Percentiles rank a stretch among this genome's conserved stretches.
These are phyloP conservation scores for Spodoptera littoralis DNA, from an alignment of 2,888 invertebrate genomes.

Conservation along the genomic window DNA sequence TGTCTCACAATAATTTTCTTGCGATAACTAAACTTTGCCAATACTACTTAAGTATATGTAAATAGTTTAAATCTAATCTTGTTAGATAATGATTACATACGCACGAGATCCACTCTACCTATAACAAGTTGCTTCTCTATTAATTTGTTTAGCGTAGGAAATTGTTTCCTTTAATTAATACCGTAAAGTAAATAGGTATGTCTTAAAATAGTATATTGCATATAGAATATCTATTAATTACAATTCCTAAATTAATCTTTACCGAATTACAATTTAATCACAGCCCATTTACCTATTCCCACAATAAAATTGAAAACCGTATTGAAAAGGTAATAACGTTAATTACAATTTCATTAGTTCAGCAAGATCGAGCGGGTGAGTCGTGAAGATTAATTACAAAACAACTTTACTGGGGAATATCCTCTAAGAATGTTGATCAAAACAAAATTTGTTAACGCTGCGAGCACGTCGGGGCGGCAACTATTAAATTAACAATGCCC, in stretches of 20 bases:
- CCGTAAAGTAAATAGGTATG: too few species aligned
- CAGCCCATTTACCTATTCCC: constrained; percentile 9
- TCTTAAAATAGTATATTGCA: too few species aligned
- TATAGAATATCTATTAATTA: background rate
- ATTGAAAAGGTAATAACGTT: constrained; percentile 40
- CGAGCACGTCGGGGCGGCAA: constrained; percentile 45
- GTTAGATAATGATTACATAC: constrained; percentile 12
- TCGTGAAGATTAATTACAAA: constrained; percentile 61
- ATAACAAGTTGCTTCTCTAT: constrained; percentile 18
- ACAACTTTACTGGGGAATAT: constrained; percentile 52
- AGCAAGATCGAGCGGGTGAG: constrained; percentile 37
- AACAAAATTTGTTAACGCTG: constrained; percentile 57
- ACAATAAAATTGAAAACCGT: constrained; percentile 20
- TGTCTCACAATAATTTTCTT: constrained; percentile 24
- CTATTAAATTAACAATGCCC: constrained; percentile 62
- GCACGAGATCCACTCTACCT: constrained; percentile 1
- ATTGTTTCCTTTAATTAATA: constrained; percentile 3
- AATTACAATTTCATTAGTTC: constrained; percentile 46
- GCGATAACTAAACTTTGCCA: constrained; percentile 32
- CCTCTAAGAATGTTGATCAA: constrained; percentile 58
- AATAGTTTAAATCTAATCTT: constrained; percentile 34
- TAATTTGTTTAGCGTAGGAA: constrained; percentile 16
- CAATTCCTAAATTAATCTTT: constrained; percentile 17
- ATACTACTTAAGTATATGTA: background rate
- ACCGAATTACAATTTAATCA: constrained; percentile 8